Conservation (phyloP, 2,113 vertebrate species). For the Riparia riparia region DNA sequence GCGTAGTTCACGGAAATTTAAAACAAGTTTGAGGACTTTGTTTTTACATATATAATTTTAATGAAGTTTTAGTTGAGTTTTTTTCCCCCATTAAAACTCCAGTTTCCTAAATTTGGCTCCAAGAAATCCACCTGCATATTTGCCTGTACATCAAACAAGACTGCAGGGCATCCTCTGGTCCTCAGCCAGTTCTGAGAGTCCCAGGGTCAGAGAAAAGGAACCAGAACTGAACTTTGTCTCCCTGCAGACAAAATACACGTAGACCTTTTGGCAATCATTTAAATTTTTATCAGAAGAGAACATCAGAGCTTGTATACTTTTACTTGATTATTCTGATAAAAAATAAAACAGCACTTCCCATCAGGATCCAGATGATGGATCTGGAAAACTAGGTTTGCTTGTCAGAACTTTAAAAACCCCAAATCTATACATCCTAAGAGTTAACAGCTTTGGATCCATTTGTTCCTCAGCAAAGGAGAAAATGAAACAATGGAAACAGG, state of each 20-base stretch:
- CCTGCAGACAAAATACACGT: not conserved
- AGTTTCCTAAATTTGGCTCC: not conserved
- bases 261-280: not conserved
- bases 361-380: not conserved
- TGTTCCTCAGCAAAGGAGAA: not conserved
- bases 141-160: not conserved
- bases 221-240: not conserved
- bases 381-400: not conserved
- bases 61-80: not conserved
- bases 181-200: not conserved
- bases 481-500: not conserved
- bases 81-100: not conserved
- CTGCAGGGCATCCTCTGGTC: not conserved
- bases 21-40: slow-evolving; percentile 12
- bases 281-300: not conserved
- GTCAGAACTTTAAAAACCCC: not conserved
- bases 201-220: not conserved
- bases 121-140: not conserved
- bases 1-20: not conserved
- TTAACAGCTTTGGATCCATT: not conserved
- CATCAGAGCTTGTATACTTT: not conserved
- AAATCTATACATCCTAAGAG: not conserved
- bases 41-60: not conserved
- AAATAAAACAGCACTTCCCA: not conserved
- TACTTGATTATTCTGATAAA: not conserved